These are phyloP conservation scores for Sisyra terminalis DNA, from an alignment of 2,888 invertebrate genomes.

Conservation along the genomic window DNA sequence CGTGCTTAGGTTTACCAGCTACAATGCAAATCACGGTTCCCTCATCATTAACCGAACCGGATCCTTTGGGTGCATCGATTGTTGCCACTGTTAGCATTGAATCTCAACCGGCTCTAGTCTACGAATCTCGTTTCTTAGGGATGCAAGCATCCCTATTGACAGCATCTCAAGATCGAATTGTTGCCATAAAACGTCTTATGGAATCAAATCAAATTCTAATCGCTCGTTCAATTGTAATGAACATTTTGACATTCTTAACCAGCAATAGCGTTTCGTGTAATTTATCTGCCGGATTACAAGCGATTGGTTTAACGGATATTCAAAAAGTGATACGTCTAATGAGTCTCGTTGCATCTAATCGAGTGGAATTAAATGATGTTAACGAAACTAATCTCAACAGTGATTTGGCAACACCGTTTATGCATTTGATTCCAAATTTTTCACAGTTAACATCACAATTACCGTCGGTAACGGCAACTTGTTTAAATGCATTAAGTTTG, in stretches of 20 bases:
- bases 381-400: slow-evolving; percentile 16
- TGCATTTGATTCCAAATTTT: slow-evolving; percentile 18
- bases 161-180: slow-evolving; percentile 29
- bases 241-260: slow-evolving; percentile 29
- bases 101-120: slow-evolving; percentile 17
- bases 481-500: slow-evolving; percentile 23
- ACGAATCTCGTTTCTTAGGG: slow-evolving; percentile 24
- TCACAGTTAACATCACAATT: slow-evolving; percentile 19
- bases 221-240: slow-evolving; percentile 36
- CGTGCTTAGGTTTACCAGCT: slow-evolving; percentile 24
- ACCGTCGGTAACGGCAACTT: slow-evolving; percentile 20
- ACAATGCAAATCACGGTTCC: slow-evolving; percentile 27
- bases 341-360: slow-evolving; percentile 38
- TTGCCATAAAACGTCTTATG: slow-evolving; percentile 32
- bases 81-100: slow-evolving; percentile 24
- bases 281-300: slow-evolving; percentile 22
- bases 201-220: slow-evolving; percentile 34
- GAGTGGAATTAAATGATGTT: slow-evolving; percentile 26
- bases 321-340: slow-evolving; percentile 38
- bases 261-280: slow-evolving; percentile 20
- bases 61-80: slow-evolving; percentile 34
- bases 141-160: slow-evolving; percentile 32
- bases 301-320: slow-evolving; percentile 34
- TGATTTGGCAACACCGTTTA: slow-evolving; percentile 10
- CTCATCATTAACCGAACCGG: slow-evolving; percentile 29